Conservation (phyloP, 2,888 invertebrate genomes). For the Nephrotoma flavescens region DNA sequence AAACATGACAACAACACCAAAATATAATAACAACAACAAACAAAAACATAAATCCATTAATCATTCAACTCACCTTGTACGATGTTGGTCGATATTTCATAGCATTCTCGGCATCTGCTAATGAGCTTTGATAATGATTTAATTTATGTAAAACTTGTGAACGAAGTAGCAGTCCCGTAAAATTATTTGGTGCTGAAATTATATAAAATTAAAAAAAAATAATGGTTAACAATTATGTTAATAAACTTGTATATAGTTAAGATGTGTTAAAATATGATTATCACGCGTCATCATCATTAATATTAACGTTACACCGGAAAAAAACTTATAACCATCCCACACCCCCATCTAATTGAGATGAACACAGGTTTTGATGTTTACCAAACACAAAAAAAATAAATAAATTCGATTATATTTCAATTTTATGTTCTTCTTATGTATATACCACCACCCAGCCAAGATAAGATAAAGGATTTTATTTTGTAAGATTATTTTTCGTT, state of each 20-base stretch:
- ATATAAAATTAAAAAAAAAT: slow-evolving; percentile 11
- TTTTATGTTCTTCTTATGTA: background rate
- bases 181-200: slow-evolving; percentile 46
- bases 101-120: slow-evolving; percentile 49
- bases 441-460: background rate
- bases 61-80: slow-evolving; percentile 43
- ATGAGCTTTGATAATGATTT: slow-evolving; percentile 44
- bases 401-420: background rate
- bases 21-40: background rate
- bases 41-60: background rate
- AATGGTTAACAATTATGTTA: background rate
- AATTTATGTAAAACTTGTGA: slow-evolving; percentile 45
- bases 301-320: too few species aligned
- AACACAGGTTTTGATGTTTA: background rate
- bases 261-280: background rate
- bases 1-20: background rate
- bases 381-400: background rate
- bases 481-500: background rate
- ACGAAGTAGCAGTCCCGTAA: slow-evolving; percentile 45
- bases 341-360: background rate
- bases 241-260: background rate
- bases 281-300: background rate
- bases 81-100: slow-evolving; percentile 46
- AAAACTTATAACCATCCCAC: too few species aligned
- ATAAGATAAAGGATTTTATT: background rate